phyloP scores from a whole-genome alignment of 2,888 invertebrate genomes.

The Brenthis hecate region DNA sequence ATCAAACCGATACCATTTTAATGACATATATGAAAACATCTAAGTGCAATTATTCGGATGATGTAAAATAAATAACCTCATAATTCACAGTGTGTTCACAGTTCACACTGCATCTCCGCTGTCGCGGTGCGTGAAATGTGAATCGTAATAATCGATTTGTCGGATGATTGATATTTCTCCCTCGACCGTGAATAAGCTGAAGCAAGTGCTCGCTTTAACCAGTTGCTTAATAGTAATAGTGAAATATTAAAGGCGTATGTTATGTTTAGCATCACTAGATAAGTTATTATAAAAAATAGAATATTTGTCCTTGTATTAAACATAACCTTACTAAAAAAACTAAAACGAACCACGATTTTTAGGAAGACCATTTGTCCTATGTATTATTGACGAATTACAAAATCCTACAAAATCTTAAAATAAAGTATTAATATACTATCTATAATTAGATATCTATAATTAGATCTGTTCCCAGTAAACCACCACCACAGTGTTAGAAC shows the following conservation, averaged over 20 bases:
- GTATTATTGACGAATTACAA: no score
- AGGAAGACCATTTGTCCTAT: no score
- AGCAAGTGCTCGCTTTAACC: constrained; percentile 20
- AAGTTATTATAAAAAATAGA: not conserved
- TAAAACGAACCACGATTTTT: no score
- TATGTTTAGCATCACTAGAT: not conserved
- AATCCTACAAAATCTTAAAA: no score
- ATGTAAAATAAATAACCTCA: not conserved
- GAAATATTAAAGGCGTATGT: not conserved
- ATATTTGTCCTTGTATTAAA: not conserved
- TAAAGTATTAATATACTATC: no score
- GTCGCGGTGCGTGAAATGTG: constrained; percentile 23
- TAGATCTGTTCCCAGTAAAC: not conserved
- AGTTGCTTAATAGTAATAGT: constrained; percentile 5
- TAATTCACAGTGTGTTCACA: not conserved
- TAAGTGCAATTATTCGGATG: not conserved
- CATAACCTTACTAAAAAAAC: no score
- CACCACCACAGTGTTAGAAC: constrained; percentile 17
- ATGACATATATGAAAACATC: no score
- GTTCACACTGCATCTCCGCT: constrained; percentile 3
- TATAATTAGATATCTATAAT: no score
- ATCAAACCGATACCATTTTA: no score
- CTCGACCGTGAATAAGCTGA: constrained; percentile 31
- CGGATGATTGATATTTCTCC: constrained; percentile 34
- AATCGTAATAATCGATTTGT: constrained; percentile 32